Evolutionary conservation across 2,888 invertebrate species (phyloP), one percentile per base, ranked within the genome.

Genomic region (Plemyria rubiginata): DNA sequence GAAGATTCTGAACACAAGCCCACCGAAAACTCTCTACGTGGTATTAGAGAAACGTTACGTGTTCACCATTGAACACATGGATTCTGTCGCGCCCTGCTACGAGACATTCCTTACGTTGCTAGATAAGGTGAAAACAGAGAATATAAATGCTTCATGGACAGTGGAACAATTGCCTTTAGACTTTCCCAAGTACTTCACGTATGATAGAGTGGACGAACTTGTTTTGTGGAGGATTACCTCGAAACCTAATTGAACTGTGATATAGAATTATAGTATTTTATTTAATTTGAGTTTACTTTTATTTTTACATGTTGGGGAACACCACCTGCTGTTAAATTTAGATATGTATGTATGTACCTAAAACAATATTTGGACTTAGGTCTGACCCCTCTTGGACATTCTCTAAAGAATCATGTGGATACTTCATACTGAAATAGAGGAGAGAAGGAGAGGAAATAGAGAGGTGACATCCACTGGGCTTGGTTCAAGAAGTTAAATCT

Each of bases 11-110:
- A 91, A 92, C 65, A 87, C 90, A 4, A 88, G 94, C 5, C 92
- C 94, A 11, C 87, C 90, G n/a, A 96, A 95, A 81, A 93, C 90
- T 0, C 86, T 96, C 22, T 97, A 95, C 75, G 90, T 98, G 36
- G 96, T 97, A 2, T 78, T 98, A 69, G 98, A 98, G 81, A 97
- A 97, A 81, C 95, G 98, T 55, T 98, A 95, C 82, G 97, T 98
- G 7, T 98, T 98, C 78, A 97, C 97, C 0, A 84, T 96, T 68
- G 94, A 95, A 12, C 96, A 97, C 75, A 93, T 96, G 82, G 97
- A 97, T 67, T 94, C 96, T 0, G 95, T 95, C n/a, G 97, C 98
- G 0, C 97, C 97, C 0, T 97, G 97, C 89, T 98, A 96, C 77
- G 97, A 97, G 78, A 95, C 96, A 89, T 97, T 97, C 87, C 86